Evolutionary conservation across 2,797 vertebrate species (phyloP).

Genomic region (Hemitrygon akajei): DNA sequence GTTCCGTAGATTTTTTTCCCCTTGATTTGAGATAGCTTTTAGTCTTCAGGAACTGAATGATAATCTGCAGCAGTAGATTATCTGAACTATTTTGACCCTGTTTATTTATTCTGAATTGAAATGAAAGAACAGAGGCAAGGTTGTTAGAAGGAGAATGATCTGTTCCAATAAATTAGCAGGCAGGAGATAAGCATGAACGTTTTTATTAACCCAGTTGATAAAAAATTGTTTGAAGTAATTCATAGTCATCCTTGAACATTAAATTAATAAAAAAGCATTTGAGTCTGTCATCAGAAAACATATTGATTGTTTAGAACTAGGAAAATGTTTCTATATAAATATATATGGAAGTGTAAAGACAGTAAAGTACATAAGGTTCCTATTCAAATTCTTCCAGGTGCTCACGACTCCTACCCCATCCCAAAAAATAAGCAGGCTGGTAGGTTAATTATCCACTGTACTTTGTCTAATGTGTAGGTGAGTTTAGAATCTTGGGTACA

Average conservation of each 20-base stretch:
- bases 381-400: too few relatives aligned
- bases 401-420: too few relatives aligned
- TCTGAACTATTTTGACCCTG: neutral
- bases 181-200: neutral
- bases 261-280: neutral
- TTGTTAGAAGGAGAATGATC: neutral
- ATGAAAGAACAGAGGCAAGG: neutral
- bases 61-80: neutral
- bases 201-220: neutral
- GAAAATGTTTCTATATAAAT: too few relatives aligned
- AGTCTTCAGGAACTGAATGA: neutral
- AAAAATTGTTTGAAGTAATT: neutral
- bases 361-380: too few relatives aligned
- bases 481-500: too few relatives aligned
- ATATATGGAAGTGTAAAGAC: too few relatives aligned
- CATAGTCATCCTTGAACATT: neutral
- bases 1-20: neutral
- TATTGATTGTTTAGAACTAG: neutral
- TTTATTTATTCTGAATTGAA: neutral
- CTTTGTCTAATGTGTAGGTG: too few relatives aligned
- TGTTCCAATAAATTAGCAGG: neutral
- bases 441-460: too few relatives aligned
- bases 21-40: too few relatives aligned
- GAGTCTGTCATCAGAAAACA: neutral
- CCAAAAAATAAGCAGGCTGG: too few relatives aligned